phyloP scores from a whole-genome alignment of 2,888 invertebrate genomes.

The Nysson spinosus region DNA sequence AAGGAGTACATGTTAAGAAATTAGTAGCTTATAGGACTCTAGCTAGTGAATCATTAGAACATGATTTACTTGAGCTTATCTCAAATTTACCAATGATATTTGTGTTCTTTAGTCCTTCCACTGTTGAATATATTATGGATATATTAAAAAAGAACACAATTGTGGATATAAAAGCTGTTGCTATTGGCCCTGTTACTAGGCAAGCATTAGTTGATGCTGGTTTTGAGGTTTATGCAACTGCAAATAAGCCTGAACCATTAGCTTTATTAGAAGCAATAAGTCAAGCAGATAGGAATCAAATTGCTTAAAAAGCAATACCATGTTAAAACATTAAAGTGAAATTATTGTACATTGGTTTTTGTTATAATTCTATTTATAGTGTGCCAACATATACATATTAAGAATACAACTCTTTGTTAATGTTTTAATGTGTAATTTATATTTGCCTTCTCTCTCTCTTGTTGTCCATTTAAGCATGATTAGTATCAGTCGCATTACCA shows the following conservation, averaged over 20 bases:
- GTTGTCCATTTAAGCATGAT: too few species aligned
- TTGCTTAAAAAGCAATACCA: neutral
- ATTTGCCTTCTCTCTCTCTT: too few species aligned
- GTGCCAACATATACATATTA: constrained; percentile 20
- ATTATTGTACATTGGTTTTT: constrained; percentile 8
- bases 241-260: constrained; percentile 70
- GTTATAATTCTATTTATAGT: too few species aligned
- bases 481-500: too few species aligned
- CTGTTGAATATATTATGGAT: constrained; percentile 63
- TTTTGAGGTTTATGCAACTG: constrained; percentile 60
- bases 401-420: constrained; percentile 7
- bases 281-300: constrained; percentile 23
- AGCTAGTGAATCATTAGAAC: constrained; percentile 61
- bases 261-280: constrained; percentile 64
- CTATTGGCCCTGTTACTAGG: constrained; percentile 72
- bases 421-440: constrained; percentile 7
- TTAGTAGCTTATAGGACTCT: constrained; percentile 68
- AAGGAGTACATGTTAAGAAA: constrained; percentile 59
- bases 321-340: constrained; percentile 9
- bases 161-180: constrained; percentile 62
- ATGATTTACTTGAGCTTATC: constrained; percentile 57
- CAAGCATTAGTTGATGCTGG: constrained; percentile 63
- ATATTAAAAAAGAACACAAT: constrained; percentile 46
- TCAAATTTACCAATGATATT: constrained; percentile 55
- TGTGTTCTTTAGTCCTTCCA: constrained; percentile 74